Evolutionary conservation across 2,888 invertebrate species (phyloP), one percentile per base, ranked within the genome.

Genomic region (Odontomyia ornata): DNA sequence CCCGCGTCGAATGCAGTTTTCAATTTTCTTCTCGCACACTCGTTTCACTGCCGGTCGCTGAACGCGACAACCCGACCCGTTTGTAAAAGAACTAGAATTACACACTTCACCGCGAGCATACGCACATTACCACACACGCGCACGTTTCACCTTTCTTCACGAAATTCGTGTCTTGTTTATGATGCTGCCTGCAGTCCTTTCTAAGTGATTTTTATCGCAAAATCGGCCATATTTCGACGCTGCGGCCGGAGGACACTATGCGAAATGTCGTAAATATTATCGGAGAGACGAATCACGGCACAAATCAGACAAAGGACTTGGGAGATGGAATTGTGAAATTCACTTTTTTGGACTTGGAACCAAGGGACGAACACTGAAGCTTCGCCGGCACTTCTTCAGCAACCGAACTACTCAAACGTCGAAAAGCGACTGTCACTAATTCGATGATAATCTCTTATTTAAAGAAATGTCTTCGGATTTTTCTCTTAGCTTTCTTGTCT

Each of bases 161-260:
- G 46, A 30, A 69, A n/a, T n/a, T n/a, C 30, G 30, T 43, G 69
- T 28, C 69, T 69, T 69, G 69, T 69, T 69, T 69, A 69, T 69
- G 46, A 69, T 69, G 69, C 46, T 69, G 69, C 69, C 69, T 46
- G 69, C 46, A 23, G 69, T 69, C 69, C 46, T 47, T 69, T 69
- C 46, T 69, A 69, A 25, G 47, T 43, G 46, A 69, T 46, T 46
- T 69, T 69, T 11, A 69, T 46, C 46, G 25, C 46, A 15, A 69
- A 69, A 69, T 13, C 46, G 47, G 25, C n/a, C 69, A 69, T 69
- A 25, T 69, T 69, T 0, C 47, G 46, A 3, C 7, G 7, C 13
- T 15, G 4, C 25, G 9, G 5, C 4, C 1, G 3, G 25, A 11
- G 30, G 21, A 28, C 25, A 1, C 4, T 1, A 13, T 46, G 4